These are phyloP conservation scores for chimpanzee (Pan troglodytes) DNA, from an alignment of 2,113 vertebrate genomes.

Conservation along the genomic window NHGRI_mPanTro3-v2.1_pri NC_072412.2:96151001-96151500, in stretches of 20 bases:
- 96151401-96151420: conserved; percentile 72
- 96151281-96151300: conserved; percentile 3
- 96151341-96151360: conserved; percentile 69
- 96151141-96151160: not conserved
- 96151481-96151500: conserved; percentile 71
- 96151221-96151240: not conserved
- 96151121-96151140: not conserved
- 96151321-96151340: conserved; percentile 52
- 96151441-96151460: conserved; percentile 69
- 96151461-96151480: conserved; percentile 65
- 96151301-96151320: conserved; percentile 60
- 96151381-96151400: conserved; percentile 61
- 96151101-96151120: not conserved
- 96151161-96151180: not conserved
- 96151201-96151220: not conserved
- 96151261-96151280: conserved; percentile 36
- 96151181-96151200: not conserved
- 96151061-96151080: not conserved
- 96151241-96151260: not conserved
- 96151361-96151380: conserved; percentile 69
- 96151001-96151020: not conserved
- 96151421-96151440: conserved; percentile 55
- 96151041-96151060: not conserved
- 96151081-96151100: not conserved
- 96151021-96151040: not conserved